phyloP scores from a whole-genome alignment of 2,113 vertebrate species.

The human region DNA sequence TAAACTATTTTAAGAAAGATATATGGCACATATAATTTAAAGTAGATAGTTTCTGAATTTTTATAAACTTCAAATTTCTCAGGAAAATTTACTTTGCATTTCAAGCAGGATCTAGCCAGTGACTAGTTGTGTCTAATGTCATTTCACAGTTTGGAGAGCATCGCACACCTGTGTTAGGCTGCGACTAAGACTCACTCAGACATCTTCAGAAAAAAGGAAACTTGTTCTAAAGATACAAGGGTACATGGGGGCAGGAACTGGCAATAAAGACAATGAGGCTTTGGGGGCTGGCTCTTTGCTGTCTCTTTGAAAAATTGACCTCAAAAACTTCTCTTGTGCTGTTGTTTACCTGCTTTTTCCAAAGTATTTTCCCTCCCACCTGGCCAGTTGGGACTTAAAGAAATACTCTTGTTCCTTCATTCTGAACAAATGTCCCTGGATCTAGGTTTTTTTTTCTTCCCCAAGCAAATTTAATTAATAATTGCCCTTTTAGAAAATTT shows the following conservation, averaged over 20 bases:
- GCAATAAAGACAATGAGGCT: not conserved
- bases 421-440: not conserved
- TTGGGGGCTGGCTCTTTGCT: not conserved
- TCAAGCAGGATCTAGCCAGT: not conserved
- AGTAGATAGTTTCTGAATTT: conserved; percentile 33
- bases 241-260: not conserved
- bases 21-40: not conserved
- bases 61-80: not conserved
- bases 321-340: not conserved
- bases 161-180: not conserved
- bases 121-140: not conserved
- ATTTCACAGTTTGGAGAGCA: not conserved
- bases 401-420: not conserved
- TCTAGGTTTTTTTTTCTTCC: not conserved
- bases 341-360: not conserved
- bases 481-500: conserved; percentile 50
- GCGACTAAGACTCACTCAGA: not conserved
- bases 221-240: not conserved
- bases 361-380: not conserved
- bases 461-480: conserved; percentile 52
- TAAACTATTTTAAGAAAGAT: conserved; percentile 33
- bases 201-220: not conserved
- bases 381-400: not conserved
- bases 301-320: not conserved
- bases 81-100: not conserved